phyloP scores from a whole-genome alignment of 1,140 invertebrate genomes.

The Drosophila murphyi region DNA sequence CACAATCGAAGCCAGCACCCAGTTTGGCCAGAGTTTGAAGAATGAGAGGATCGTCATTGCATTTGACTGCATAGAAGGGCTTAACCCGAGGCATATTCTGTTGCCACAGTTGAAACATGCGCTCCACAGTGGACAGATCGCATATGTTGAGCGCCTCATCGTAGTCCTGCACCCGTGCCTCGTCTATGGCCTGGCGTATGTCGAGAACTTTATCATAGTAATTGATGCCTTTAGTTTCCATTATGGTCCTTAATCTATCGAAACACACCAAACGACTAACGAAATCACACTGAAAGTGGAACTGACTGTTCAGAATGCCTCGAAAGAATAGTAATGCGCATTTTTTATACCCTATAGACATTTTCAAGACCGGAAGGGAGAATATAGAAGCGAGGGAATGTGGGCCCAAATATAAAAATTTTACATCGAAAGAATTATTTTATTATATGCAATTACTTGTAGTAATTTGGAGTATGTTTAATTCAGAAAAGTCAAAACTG shows the following conservation, averaged over 20 bases:
- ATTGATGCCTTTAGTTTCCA: conserved; percentile 58
- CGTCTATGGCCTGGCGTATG: conserved; percentile 59
- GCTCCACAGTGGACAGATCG: conserved; percentile 94
- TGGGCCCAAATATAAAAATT: too few species aligned
- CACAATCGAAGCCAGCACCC: conserved; percentile 97
- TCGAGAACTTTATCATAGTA: conserved; percentile 68
- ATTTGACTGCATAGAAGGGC: conserved; percentile 99
- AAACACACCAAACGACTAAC: conserved; percentile 26
- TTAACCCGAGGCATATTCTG: conserved; percentile 93
- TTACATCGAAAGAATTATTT: too few species aligned
- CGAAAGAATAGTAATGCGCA: too few species aligned
- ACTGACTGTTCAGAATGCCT: too few species aligned
- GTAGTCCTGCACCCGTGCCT: conserved; percentile 48
- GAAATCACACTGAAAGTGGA: background rate
- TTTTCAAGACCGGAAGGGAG: too few species aligned
- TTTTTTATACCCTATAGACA: too few species aligned
- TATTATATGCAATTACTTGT: too few species aligned
- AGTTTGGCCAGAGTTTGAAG: conserved; percentile 93
- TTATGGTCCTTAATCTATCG: background rate
- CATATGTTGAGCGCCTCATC: conserved; percentile 98
- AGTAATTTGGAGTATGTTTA: too few species aligned
- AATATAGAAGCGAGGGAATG: too few species aligned
- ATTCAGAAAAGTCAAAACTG: too few species aligned
- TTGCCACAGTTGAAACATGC: conserved; percentile 94
- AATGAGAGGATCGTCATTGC: conserved; percentile 94